Percentiles rank a stretch among this genome's conserved stretches.
Evolutionary conservation across 2,113 vertebrate genomes (phyloP).

Genomic region (Antechinus stuartii): DNA sequence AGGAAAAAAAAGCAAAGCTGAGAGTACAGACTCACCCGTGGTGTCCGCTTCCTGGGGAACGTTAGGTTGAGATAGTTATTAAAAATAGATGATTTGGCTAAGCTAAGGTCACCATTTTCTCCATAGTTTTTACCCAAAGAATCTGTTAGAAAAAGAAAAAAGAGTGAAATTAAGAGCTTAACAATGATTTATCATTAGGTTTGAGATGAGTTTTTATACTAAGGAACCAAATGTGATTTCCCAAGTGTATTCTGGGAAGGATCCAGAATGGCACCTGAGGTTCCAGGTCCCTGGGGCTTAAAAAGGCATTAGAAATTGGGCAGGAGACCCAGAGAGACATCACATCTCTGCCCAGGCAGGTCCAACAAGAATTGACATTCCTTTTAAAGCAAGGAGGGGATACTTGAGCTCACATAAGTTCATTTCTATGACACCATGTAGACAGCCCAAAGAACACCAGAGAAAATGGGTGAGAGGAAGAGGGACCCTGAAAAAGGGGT

Average conservation of each 20-base stretch:
- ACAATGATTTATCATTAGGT: background rate
- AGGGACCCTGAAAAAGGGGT: background rate
- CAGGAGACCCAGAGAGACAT: background rate
- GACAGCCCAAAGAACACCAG: background rate
- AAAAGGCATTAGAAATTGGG: background rate
- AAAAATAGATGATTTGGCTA: conserved; percentile 85
- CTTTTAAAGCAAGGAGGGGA: background rate
- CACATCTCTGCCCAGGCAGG: background rate
- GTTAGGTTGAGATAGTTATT: conserved; percentile 91
- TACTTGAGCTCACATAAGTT: background rate
- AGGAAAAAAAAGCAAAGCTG: background rate
- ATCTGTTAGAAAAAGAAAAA: conserved; percentile 78
- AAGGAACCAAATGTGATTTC: background rate
- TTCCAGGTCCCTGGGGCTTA: background rate
- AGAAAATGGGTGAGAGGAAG: background rate
- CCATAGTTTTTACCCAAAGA: conserved; percentile 85
- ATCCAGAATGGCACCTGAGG: background rate
- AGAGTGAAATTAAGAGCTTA: background rate
- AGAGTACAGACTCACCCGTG: conserved; percentile 88
- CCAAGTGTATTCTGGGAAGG: background rate
- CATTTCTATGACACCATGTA: background rate
- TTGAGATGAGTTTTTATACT: background rate
- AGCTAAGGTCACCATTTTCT: conserved; percentile 86
- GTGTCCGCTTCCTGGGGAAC: conserved; percentile 93
- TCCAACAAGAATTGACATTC: background rate